These are phyloP conservation scores for Bibio marci DNA, from an alignment of 2,888 invertebrate species.

Conservation along the genomic window DNA sequence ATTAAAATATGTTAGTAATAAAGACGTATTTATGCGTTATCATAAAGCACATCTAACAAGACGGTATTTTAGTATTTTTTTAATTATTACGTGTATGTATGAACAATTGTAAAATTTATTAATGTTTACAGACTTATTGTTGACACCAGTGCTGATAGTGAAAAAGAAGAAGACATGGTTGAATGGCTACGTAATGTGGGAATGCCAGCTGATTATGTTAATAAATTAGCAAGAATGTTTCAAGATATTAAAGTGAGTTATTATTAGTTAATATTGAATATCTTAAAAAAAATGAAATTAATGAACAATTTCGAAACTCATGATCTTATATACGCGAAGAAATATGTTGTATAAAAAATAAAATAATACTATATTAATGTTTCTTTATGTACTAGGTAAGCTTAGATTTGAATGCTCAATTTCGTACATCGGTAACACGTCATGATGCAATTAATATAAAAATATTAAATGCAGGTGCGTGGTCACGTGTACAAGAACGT, in stretches of 20 bases:
- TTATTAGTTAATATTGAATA: too few relatives aligned
- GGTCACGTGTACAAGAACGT: conserved; percentile 86
- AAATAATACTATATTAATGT: background rate
- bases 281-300: too few relatives aligned
- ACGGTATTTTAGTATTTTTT: conserved; percentile 22
- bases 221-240: conserved; percentile 95
- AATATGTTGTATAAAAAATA: background rate
- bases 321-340: background rate
- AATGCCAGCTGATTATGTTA: conserved; percentile 99
- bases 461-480: conserved; percentile 95
- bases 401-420: conserved; percentile 89
- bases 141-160: conserved; percentile 96
- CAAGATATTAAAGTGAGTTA: conserved; percentile 79
- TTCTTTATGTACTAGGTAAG: conserved; percentile 33
- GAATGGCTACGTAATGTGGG: conserved; percentile 96
- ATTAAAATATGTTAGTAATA: conserved; percentile 96
- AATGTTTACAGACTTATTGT: conserved; percentile 65
- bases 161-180: conserved; percentile 99
- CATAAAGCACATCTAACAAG: conserved; percentile 96
- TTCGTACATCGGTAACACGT: conserved; percentile 63
- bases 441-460: conserved; percentile 93
- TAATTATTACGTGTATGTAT: background rate
- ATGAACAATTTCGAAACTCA: conserved; percentile 6
- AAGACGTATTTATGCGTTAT: conserved; percentile 99
- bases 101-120: too few relatives aligned